Evolutionary conservation across 2,888 invertebrate species (phyloP), one percentile per base, ranked within the genome.

Genomic region (Seira musarum): DNA sequence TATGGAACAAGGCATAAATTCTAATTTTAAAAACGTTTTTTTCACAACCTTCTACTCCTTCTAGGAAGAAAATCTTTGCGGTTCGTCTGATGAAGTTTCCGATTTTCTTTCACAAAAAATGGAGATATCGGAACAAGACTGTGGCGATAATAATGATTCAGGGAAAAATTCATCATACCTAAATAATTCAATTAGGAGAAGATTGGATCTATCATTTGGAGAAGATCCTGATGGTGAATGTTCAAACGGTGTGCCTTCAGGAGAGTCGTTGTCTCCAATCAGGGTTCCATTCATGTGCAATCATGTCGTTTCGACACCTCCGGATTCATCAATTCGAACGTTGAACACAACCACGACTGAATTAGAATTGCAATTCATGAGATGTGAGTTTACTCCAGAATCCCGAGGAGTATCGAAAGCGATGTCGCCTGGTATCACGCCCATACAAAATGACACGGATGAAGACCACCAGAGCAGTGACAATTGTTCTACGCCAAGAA

Each of bases 361-460:
- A 6, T 10, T 77, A 49, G 77, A 77, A 46, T 13, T 70, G 1
- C 77, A 77, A 22, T 25, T 77, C 19, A 35, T 70, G 66, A 40
- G 77, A 24, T 77, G 77, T 35, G 77, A 77, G 40, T 77, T 77
- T 19, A 77, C 77, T 8, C 77, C 77, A 13, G 77, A 77, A n/a
- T 17, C 76, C n/a, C 30, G 69, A 53, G 63, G 63, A 49, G n/a
- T 53, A 5, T 64, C 3, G 8, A 13, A 19, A 15, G 19, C 22
- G n/a, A 71, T n/a, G n/a, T n/a, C 77, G 5, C 77, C 77, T 8
- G 77, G 65, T 25, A 71, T 77, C 1, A 77, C 77, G 1, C 77
- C 77, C n/a, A 77, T 77, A 19, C 70, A 66, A 0, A 71, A 77
- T 17, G 77, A 70, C 0, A 1, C 24, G 6, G 71, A 71, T 25